phyloP scores from a whole-genome alignment of 1,140 invertebrate species.

The Tachypleus tridentatus region DNA sequence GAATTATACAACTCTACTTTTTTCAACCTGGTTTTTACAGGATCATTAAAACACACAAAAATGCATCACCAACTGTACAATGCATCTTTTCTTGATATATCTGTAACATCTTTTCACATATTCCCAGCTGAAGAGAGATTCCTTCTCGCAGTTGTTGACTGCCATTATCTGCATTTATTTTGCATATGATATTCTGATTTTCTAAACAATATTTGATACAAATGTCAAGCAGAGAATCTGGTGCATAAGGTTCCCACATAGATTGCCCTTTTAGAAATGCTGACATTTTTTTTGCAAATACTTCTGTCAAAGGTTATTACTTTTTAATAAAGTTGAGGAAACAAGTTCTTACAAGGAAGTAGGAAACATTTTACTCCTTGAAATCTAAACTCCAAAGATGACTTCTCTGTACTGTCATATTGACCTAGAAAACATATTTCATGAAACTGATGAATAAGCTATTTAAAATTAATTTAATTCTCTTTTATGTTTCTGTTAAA shows the following conservation, averaged over 20 bases:
- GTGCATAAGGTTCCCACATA: slow-evolving; percentile 17
- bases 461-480: too few relatives aligned
- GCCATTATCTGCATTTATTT: slow-evolving; percentile 29
- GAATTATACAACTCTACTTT: slow-evolving; percentile 53
- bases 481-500: too few relatives aligned
- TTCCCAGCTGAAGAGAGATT: slow-evolving; percentile 50
- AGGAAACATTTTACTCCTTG: too few relatives aligned
- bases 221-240: slow-evolving; percentile 44
- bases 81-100: slow-evolving; percentile 25
- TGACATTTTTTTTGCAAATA: too few relatives aligned
- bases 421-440: too few relatives aligned
- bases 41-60: slow-evolving; percentile 56
- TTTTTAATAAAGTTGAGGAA: too few relatives aligned
- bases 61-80: slow-evolving; percentile 31
- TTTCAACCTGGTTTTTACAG: slow-evolving; percentile 49
- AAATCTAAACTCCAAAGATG: too few relatives aligned
- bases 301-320: too few relatives aligned
- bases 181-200: slow-evolving; percentile 47
- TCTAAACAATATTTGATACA: slow-evolving; percentile 50
- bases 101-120: slow-evolving; percentile 43
- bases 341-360: too few relatives aligned
- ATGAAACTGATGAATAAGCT: too few relatives aligned
- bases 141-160: slow-evolving; percentile 19
- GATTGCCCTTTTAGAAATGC: too few relatives aligned
- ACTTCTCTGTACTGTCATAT: too few relatives aligned